A percentile compares a stretch with the other conserved stretches of the same genome.
Conservation (phyloP, 2,113 vertebrate species). For the Bombycilla garrulus region DNA sequence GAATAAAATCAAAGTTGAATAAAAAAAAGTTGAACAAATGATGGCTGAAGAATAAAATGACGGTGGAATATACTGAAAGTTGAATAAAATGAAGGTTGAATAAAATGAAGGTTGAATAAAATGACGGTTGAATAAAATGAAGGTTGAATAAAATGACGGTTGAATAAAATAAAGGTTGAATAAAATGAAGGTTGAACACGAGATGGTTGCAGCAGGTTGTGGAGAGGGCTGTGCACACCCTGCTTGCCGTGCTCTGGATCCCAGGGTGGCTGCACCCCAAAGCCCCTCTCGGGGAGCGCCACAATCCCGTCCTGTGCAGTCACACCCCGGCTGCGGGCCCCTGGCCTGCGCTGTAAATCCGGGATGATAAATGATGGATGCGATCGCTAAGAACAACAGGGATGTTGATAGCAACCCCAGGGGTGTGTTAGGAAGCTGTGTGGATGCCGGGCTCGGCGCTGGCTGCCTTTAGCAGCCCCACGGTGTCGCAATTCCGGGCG, state of each 20-base stretch:
- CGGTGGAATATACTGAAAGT: too few species aligned
- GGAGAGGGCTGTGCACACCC: rapidly evolving
- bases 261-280: not conserved
- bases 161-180: too few species aligned
- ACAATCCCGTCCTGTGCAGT: rapidly evolving
- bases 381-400: not conserved
- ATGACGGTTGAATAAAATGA: too few species aligned
- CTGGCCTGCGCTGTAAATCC: not conserved
- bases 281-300: not conserved
- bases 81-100: not conserved
- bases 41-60: not conserved
- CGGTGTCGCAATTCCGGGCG: not conserved
- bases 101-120: not conserved
- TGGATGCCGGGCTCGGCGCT: not conserved
- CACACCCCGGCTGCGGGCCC: not conserved
- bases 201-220: rapidly evolving
- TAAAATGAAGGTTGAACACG: rapidly evolving
- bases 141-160: too few species aligned
- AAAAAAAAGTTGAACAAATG: not conserved
- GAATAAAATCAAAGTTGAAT: not conserved
- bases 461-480: not conserved
- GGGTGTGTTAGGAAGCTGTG: not conserved
- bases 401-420: constrained; percentile 47
- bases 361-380: not conserved
- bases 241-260: rapidly evolving